phyloP scores from a whole-genome alignment of 2,888 invertebrate species.

The Nasonia oneida region DNA sequence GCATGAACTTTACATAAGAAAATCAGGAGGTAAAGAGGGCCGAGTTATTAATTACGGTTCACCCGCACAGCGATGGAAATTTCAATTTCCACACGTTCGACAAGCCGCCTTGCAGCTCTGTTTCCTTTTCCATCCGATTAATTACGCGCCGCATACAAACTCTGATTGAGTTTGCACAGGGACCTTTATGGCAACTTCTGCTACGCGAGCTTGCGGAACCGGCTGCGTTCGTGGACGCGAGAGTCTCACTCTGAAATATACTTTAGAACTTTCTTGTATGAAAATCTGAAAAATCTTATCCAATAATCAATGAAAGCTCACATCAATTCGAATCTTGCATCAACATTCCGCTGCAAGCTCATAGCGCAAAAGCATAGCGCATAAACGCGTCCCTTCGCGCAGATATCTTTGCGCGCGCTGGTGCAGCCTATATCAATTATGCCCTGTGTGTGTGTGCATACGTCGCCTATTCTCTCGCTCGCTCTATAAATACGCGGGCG shows the following conservation, averaged over 20 bases:
- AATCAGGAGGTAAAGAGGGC: neutral
- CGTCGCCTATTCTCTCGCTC: too few relatives aligned
- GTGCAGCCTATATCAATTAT: too few relatives aligned
- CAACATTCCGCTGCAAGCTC: too few relatives aligned
- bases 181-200: neutral
- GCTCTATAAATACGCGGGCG: neutral
- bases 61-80: neutral
- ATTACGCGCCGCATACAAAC: neutral
- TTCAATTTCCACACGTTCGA: neutral
- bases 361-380: too few relatives aligned
- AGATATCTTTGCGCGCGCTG: too few relatives aligned
- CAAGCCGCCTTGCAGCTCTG: neutral
- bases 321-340: too few relatives aligned
- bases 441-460: too few relatives aligned
- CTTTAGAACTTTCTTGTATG: too few relatives aligned
- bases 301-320: too few relatives aligned
- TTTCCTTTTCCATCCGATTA: conserved; percentile 35
- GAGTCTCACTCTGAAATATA: too few relatives aligned
- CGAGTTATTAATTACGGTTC: neutral
- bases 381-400: too few relatives aligned
- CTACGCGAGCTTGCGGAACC: neutral
- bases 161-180: conserved; percentile 14
- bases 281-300: too few relatives aligned
- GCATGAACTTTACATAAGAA: neutral
- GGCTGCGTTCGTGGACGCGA: neutral